A percentile compares a stretch with the other conserved stretches of the same genome.
Evolutionary conservation across 2,888 invertebrate genomes (phyloP).

Genomic region (Standfussiana lucernea): DNA sequence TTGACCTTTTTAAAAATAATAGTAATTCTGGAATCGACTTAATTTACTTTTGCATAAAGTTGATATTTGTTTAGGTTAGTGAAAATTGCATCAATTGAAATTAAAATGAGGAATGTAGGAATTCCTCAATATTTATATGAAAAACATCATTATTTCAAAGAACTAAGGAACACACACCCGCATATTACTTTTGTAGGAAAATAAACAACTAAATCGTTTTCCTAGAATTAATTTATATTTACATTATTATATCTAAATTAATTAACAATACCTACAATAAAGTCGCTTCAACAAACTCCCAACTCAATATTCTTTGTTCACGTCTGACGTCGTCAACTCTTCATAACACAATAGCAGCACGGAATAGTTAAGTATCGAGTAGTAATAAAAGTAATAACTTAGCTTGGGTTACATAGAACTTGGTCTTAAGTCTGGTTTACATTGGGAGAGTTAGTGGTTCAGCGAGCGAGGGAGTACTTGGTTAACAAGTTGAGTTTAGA

Average conservation of each 20-base stretch:
- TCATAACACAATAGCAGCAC: constrained; percentile 64
- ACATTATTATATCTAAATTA: constrained; percentile 5
- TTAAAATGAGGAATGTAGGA: no score
- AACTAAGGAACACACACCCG: background rate
- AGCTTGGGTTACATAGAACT: constrained; percentile 65
- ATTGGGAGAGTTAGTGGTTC: constrained; percentile 34
- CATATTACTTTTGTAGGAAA: background rate
- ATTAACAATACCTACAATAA: constrained; percentile 29
- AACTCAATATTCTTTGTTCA: constrained; percentile 60
- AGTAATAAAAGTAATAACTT: constrained; percentile 68
- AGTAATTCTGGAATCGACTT: no score
- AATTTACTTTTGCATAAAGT: no score
- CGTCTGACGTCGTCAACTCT: constrained; percentile 35
- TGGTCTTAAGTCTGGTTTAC: constrained; percentile 48
- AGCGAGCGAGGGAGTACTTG: constrained; percentile 18
- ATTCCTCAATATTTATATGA: background rate
- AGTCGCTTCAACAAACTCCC: constrained; percentile 44
- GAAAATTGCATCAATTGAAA: no score
- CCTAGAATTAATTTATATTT: constrained; percentile 5
- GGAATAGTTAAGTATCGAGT: constrained; percentile 68
- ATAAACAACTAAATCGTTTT: background rate
- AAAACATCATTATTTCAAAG: background rate
- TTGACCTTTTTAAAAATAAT: no score
- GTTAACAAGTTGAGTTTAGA: constrained; percentile 30
- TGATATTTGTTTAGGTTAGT: no score